Evolutionary conservation across 2,113 vertebrate species (phyloP), one percentile per base, ranked within the genome.

Genomic region (Phylloscopus trochiloides): DNA sequence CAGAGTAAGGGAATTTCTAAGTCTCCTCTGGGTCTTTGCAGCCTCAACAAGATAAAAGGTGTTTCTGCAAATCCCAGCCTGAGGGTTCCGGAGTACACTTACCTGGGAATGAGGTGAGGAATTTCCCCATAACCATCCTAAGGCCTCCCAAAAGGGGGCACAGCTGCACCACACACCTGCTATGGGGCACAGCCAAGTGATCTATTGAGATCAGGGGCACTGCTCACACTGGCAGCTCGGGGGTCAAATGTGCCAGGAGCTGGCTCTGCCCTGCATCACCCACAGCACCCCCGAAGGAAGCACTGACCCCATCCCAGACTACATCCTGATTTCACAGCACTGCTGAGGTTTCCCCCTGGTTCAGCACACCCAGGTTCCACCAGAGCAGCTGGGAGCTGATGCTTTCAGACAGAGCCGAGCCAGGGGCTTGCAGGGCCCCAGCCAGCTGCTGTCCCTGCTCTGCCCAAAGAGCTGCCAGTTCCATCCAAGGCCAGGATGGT

Each of bases 321-420:
- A 9, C 0, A 12, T 1, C 59, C 43, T 1, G 0, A 20, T 7
- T 36, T 48, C 74, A n/a, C 67, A 57, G 76, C 57, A 18, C 3
- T 25, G 57, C 45, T 42, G 31, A 66, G 62, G 22, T 5, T 28
- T 2, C 4, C 45, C 15, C 42, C 28, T 7, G 9, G 45, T 32
- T 82, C 26, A 78, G 36, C 21, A 40, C 17, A 31, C 25, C 22
- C 72, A 26, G 40, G 34, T 55, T 45, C n/a, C 11, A 59, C 16
- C 20, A 26, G 15, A 58, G 36, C 45, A 89, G 73, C 83, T 71
- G 73, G 79, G 55, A 91, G 57, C 31, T 61, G 57, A 78, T 45
- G 52, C 82, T 70, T 52, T 52, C 50, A 40, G 43, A 36, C 42
- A 11, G 12, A 79, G 61, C n/a, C 3, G 28, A 54, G 76, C 47